Conservation (phyloP, 2,113 vertebrate genomes). For the Pitta sordida region DNA sequence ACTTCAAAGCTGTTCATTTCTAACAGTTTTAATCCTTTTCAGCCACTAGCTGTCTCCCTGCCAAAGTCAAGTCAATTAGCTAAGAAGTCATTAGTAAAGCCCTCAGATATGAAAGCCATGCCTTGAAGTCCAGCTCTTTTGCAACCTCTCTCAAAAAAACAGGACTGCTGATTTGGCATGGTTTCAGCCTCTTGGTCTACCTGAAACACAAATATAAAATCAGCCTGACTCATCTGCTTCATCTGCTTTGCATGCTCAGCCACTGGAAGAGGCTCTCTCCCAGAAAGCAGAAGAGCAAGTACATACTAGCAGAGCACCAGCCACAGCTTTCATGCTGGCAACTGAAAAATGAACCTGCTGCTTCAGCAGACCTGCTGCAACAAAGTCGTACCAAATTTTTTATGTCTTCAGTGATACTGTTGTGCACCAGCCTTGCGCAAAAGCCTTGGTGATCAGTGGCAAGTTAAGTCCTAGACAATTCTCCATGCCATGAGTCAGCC, state of each 20-base stretch:
- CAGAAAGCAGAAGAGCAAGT: not conserved
- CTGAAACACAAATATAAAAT: not conserved
- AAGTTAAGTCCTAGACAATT: not conserved
- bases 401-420: not conserved
- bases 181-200: not conserved
- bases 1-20: slow-evolving; percentile 68
- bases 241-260: not conserved
- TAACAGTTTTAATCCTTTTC: slow-evolving; percentile 66
- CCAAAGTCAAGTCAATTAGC: slow-evolving; percentile 67
- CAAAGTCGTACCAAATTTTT: not conserved
- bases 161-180: not conserved
- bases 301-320: not conserved
- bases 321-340: accelerated
- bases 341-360: not conserved
- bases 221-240: not conserved
- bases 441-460: not conserved
- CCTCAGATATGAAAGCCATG: slow-evolving; percentile 39
- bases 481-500: not conserved
- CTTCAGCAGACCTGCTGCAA: not conserved
- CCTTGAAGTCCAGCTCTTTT: slow-evolving; percentile 37
- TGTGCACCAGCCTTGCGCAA: not conserved
- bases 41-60: slow-evolving; percentile 53
- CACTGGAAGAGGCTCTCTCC: not conserved
- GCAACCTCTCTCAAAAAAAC: not conserved
- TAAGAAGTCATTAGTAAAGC: slow-evolving; percentile 70